Evolutionary conservation across 2,797 vertebrate species (phyloP).

Genomic region (Pterois miles): DNA sequence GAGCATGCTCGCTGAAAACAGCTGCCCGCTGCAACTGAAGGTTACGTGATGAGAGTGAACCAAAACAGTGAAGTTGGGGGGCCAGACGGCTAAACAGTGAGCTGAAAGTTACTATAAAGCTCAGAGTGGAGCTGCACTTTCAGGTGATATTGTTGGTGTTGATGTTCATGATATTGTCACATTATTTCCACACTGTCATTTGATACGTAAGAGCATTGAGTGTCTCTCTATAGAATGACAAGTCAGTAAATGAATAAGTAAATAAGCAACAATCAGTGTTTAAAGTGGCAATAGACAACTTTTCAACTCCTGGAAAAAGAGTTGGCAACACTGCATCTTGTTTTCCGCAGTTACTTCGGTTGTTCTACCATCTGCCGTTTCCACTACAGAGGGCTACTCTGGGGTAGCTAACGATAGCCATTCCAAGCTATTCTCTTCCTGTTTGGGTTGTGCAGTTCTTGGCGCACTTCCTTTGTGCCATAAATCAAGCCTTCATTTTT

Average conservation of each 20-base stretch:
- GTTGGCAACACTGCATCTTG: background rate
- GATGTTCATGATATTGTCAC: too few relatives aligned
- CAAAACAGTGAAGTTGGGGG: too few relatives aligned
- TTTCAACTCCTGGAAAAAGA: background rate
- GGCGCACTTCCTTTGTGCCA: background rate
- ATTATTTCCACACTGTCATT: background rate
- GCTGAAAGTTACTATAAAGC: accelerated
- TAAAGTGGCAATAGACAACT: too few relatives aligned
- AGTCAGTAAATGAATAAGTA: background rate
- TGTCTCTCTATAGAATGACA: background rate
- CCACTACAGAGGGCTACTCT: background rate
- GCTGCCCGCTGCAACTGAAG: too few relatives aligned
- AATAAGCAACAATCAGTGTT: too few relatives aligned
- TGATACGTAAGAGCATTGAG: background rate
- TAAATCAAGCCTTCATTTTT: background rate
- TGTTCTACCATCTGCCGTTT: background rate
- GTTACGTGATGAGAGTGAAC: too few relatives aligned
- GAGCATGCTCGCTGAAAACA: background rate
- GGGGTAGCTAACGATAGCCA: too few relatives aligned
- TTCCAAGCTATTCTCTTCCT: background rate
- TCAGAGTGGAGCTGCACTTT: background rate
- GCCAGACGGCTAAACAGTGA: background rate
- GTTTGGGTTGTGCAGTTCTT: background rate
- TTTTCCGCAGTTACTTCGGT: background rate
- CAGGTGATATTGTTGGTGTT: too few relatives aligned